These are phyloP conservation scores for Criorhina ranunculi DNA, from an alignment of 2,888 invertebrate species.

Conservation along the genomic window DNA sequence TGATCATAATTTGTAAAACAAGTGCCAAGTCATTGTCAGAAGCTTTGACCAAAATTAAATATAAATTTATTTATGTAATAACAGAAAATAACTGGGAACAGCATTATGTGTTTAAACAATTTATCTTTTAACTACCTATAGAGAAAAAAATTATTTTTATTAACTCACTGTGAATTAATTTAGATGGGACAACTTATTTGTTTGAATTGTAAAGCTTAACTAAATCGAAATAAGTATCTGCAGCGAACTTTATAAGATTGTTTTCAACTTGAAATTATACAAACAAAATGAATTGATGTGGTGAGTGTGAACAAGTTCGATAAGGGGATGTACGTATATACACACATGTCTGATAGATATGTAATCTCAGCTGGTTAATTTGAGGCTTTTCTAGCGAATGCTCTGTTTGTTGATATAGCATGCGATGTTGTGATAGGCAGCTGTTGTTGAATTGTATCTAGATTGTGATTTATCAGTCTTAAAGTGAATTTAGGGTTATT, in stretches of 20 bases:
- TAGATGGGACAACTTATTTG: not conserved
- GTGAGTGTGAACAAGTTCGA: not conserved
- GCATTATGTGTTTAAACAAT: not conserved
- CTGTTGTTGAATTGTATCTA: no score
- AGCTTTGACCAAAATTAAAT: not conserved
- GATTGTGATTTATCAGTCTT: no score
- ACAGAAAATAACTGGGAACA: not conserved
- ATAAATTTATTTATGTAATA: not conserved
- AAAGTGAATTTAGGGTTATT: no score
- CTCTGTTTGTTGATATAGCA: no score
- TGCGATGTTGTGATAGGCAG: no score
- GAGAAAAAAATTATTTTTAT: not conserved
- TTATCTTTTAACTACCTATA: not conserved
- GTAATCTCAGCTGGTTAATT: not conserved
- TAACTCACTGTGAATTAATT: slow-evolving; percentile 7
- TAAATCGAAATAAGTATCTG: slow-evolving; percentile 4
- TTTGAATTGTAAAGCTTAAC: slow-evolving; percentile 24
- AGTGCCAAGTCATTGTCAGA: no score
- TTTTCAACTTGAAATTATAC: not conserved
- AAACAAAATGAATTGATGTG: not conserved
- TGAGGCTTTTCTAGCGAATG: not conserved
- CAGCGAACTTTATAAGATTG: slow-evolving; percentile 14
- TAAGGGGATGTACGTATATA: not conserved
- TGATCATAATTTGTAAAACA: no score
- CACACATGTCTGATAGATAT: not conserved